phyloP scores from a whole-genome alignment of 2,888 invertebrate species.

The Caenorhabditis sp. region DNA sequence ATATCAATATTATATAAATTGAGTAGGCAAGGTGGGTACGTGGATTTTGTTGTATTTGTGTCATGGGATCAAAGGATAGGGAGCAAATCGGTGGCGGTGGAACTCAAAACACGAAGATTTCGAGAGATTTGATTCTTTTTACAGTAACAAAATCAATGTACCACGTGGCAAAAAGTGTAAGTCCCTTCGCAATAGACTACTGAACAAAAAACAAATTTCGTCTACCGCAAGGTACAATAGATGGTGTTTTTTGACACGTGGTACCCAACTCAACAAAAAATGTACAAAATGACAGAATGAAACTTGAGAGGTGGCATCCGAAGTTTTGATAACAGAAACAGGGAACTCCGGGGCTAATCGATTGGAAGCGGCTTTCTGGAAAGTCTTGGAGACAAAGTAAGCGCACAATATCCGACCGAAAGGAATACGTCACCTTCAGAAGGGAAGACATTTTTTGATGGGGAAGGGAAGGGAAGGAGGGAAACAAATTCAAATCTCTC shows the following conservation, averaged over 20 bases:
- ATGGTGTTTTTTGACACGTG: no score
- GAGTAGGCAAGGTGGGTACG: conserved; percentile 3
- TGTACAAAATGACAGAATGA: conserved; percentile 25
- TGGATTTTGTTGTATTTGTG: no score
- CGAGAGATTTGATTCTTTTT: conserved; percentile 44
- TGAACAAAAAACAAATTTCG: conserved; percentile 33
- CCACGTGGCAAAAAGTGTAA: conserved; percentile 3
- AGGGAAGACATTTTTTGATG: conserved; percentile 41
- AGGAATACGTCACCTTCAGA: background rate
- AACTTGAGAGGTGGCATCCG: conserved; percentile 1
- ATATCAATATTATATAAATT: background rate
- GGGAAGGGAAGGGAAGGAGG: no score
- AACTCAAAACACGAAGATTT: conserved; percentile 26
- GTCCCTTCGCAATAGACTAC: conserved; percentile 17
- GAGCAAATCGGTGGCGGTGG: conserved; percentile 4
- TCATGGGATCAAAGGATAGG: background rate
- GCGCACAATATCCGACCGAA: background rate
- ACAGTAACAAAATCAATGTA: conserved; percentile 35
- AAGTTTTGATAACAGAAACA: conserved; percentile 8
- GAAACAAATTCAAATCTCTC: conserved; percentile 33
- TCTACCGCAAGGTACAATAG: no score
- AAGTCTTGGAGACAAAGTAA: no score
- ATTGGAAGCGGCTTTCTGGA: no score
- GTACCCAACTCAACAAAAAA: conserved; percentile 43
- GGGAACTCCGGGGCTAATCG: no score